phyloP scores from a whole-genome alignment of 2,113 vertebrate genomes.

The Cygnus buccinator region DNA sequence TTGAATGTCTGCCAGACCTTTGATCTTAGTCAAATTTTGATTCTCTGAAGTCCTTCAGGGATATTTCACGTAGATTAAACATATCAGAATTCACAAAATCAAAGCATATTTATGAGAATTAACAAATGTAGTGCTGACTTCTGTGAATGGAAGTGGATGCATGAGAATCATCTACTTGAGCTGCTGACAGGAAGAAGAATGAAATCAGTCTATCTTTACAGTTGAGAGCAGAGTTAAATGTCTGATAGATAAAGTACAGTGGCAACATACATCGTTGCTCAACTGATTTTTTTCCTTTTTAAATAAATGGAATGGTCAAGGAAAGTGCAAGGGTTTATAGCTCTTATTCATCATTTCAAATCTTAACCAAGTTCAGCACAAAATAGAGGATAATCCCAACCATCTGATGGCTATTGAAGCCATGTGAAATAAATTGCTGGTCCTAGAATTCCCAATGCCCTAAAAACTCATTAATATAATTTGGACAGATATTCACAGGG shows the following conservation, averaged over 20 bases:
- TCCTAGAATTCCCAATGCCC: background rate
- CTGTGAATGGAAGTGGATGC: conserved; percentile 13
- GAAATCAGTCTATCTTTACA: background rate
- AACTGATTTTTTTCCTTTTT: background rate
- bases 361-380: conserved; percentile 33
- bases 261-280: conserved; percentile 16
- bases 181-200: conserved; percentile 32
- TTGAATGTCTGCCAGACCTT: conserved; percentile 4
- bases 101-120: conserved; percentile 45
- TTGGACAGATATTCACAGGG: background rate
- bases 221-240: conserved; percentile 25
- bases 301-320: conserved; percentile 31
- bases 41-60: background rate
- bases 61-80: background rate
- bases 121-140: background rate
- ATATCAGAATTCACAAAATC: conserved; percentile 18
- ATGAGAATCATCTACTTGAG: background rate
- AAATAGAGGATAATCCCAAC: conserved; percentile 22
- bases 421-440: background rate
- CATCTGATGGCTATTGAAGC: conserved; percentile 17
- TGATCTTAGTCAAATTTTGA: conserved; percentile 2
- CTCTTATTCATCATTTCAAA: conserved; percentile 23
- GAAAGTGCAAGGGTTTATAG: conserved; percentile 42
- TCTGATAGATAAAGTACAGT: background rate
- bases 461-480: conserved; percentile 26